Base-by-base conservation (phyloP, 2,113 vertebrate species). In the Cyphomyrus plagiostoma region DNA sequence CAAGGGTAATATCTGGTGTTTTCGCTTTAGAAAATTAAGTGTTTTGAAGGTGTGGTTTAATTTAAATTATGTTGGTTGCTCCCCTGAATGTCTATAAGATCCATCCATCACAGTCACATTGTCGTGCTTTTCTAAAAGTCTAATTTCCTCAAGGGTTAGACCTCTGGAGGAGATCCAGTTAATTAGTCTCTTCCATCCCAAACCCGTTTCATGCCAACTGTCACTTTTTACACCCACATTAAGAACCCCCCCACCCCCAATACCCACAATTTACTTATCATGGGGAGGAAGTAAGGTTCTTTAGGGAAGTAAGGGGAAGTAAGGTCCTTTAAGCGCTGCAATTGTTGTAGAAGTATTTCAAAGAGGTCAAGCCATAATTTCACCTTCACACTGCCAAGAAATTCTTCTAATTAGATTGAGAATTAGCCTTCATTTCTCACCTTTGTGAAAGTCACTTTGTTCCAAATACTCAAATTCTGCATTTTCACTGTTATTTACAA, bases 211-310 rank as follows among this genome's bases (percentile, higher is more conserved):
- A 35, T 80, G 17, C 74, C 35, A 80, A 80, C 35, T 80, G 35
- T 80, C 74, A 80, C 74, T 42, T 80, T 80, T 80, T 7, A 80
- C 74, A 80, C 74, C 74, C 74, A 39, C 74, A 80, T 80, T 80
- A 39, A 39, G 13, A 39, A 39, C 74, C 35, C 13, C 8, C 8
- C 62, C 62, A 2, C 9, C 26, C 26, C 13, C 11, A 7, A 80
- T 17, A 39, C 74, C 19, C 35, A 80, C 74, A 80, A 70, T 30
- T 70, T 70, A 70, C 62, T 13, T 70, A 70, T 66, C 70, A 77
- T 19, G 15, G 4, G 35, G 74, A 4, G 13, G 19, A 77, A 30
- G n/a, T 30, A 30, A 70, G n/a, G n/a, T 30, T 62, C 23, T 62
- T n/a, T 30, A 70, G 30, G 62, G 35, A 35, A 35, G 35, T 35